Conservation (phyloP, 1,140 invertebrate genomes). For the Sinella curviseta region DNA sequence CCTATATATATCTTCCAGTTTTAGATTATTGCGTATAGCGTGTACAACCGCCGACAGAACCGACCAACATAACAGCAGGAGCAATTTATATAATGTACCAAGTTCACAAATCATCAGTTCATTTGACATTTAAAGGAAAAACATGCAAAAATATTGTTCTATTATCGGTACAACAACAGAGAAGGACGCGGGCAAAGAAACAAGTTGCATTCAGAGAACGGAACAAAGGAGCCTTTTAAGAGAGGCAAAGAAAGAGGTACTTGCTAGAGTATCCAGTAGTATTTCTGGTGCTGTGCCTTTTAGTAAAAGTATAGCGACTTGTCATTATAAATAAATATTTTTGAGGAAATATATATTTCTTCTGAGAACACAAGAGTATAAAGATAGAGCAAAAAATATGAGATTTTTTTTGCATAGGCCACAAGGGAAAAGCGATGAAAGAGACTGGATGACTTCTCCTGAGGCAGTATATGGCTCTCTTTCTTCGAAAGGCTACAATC, state of each 20-base stretch:
- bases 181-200: background rate
- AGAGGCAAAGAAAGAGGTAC: background rate
- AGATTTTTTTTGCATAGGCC: background rate
- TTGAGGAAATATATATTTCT: background rate
- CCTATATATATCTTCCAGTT: too few relatives aligned
- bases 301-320: background rate
- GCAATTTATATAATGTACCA: constrained; percentile 5
- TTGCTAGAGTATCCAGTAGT: background rate
- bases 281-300: background rate
- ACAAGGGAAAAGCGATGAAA: background rate
- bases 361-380: background rate
- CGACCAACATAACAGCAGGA: background rate
- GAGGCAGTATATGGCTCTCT: too few relatives aligned
- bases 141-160: constrained; percentile 19
- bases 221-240: background rate
- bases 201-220: too few relatives aligned
- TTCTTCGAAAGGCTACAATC: background rate
- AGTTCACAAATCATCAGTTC: constrained; percentile 26
- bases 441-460: background rate
- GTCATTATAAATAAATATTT: background rate
- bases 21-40: too few relatives aligned
- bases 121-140: constrained; percentile 24
- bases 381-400: background rate
- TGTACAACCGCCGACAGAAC: too few relatives aligned
- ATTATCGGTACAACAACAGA: background rate